Percentiles rank a stretch among this genome's conserved stretches.
Conservation (phyloP, 2,888 invertebrate species). For the Callosobruchus maculatus region DNA sequence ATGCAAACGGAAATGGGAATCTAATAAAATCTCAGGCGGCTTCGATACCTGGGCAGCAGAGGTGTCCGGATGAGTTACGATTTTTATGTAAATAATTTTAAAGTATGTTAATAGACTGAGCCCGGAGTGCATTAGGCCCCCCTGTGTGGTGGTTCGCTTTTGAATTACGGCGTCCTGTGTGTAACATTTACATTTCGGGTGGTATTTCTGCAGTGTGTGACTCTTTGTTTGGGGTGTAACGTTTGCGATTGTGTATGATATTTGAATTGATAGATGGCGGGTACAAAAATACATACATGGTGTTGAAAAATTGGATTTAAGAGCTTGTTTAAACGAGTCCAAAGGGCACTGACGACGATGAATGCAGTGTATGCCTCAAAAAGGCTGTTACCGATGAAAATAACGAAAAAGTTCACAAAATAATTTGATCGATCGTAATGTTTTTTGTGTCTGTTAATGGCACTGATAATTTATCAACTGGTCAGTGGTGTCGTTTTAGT, state of each 20-base stretch:
- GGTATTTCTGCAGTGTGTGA: neutral
- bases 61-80: neutral
- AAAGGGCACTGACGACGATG: no score
- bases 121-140: neutral
- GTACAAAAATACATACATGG: no score
- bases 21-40: neutral
- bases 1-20: slow-evolving; percentile 17
- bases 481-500: no score
- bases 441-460: no score
- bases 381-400: no score
- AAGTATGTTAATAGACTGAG: neutral
- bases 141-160: neutral
- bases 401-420: no score
- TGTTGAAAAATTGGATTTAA: no score
- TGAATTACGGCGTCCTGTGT: neutral
- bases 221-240: neutral
- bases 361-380: no score
- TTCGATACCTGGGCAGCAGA: neutral
- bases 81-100: neutral
- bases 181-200: neutral
- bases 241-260: neutral
- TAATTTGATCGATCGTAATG: no score
- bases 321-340: no score
- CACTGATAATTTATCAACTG: no score
- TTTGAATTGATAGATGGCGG: neutral